Evolutionary conservation across 2,888 invertebrate species (phyloP).

Genomic region (Chrysomela aeneicollis): DNA sequence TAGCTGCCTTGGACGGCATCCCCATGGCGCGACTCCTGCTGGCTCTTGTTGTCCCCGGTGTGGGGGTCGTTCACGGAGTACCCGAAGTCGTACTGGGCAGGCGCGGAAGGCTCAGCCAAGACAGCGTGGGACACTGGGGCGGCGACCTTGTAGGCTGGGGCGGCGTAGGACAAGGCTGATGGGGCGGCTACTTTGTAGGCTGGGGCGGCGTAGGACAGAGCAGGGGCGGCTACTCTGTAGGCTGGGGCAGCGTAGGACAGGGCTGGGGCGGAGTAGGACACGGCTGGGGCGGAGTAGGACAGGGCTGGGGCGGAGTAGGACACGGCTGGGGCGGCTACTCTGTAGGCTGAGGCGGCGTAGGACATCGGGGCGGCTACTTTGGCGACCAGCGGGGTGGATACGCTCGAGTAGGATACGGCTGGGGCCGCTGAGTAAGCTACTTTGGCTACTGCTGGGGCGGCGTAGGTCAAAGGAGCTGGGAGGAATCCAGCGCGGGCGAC

Average conservation of each 20-base stretch:
- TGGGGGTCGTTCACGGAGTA: constrained; percentile 45
- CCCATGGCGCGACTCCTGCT: constrained; percentile 69
- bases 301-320: constrained; percentile 36
- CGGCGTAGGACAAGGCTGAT: constrained; percentile 50
- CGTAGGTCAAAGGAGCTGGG: constrained; percentile 31
- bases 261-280: constrained; percentile 34
- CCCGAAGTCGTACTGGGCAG: constrained; percentile 44
- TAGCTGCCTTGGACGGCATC: constrained; percentile 64
- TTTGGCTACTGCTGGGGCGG: constrained; percentile 32
- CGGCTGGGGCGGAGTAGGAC: constrained; percentile 36
- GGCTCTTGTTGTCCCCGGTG: constrained; percentile 66
- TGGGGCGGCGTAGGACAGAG: constrained; percentile 34
- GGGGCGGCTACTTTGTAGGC: constrained; percentile 39
- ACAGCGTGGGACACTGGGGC: constrained; percentile 38
- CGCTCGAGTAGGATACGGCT: constrained; percentile 49
- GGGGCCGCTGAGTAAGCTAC: constrained; percentile 42
- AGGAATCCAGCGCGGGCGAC: constrained; percentile 46
- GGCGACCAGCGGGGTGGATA: constrained; percentile 52
- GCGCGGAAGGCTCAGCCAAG: constrained; percentile 43
- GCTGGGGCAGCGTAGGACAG: constrained; percentile 33
- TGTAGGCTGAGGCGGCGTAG: constrained; percentile 58
- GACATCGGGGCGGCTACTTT: constrained; percentile 49
- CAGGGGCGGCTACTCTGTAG: constrained; percentile 44
- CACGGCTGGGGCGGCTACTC: constrained; percentile 50
- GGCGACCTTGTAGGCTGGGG: constrained; percentile 52